Evolutionary conservation across 1,140 invertebrate genomes (phyloP), one percentile per base, ranked within the genome.

Genomic region (Harlomillsia oculata): DNA sequence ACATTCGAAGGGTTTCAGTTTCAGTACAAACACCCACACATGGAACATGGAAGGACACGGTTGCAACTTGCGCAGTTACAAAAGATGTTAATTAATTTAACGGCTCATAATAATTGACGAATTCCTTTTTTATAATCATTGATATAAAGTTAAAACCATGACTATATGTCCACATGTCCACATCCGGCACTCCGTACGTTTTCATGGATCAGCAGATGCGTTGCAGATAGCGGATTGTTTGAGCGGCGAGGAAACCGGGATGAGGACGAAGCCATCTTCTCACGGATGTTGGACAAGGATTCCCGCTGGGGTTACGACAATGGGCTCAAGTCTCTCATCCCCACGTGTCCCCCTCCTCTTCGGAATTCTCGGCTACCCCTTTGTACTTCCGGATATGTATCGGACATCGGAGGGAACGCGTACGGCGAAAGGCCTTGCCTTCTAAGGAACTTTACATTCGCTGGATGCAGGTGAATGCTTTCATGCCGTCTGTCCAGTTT

Each of bases 401-500:
- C n/a, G n/a, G n/a, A n/a, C n/a, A 83, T 97, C 62, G 91, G 91
- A 2, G 91, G 92, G 2, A 93, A 92, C 69, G 85, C 81, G 0
- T 68, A 77, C 72, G 21, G 67, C 63, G 25, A 66, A 3, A 29
- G 59, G 3, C 11, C 9, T 2, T 14, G 21, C 74, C 76, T 11
- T 78, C 78, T 3, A 80, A 82, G 59, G 85, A 95, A 69, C 72
- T 96, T n/a, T 93, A 85, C 65, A 80, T 95, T 41, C 74, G 92
- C 62, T 97, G 91, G 91, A 71, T 91, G 21, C 85, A 94, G 71
- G 82, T 81, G 2, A 90, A 86, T 60, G 77, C 82, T 0, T 92
- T 93, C 66, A 80, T 97, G 78, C 89, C 91, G 0, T 75, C 79
- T 1, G 75, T 96, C 67, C 89, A 97, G 71, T 91, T 89, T 92